A percentile compares a stretch with the other conserved stretches of the same genome.
Evolutionary conservation across 1,140 invertebrate genomes (phyloP).

Genomic region (Heliconius eleuchia): DNA sequence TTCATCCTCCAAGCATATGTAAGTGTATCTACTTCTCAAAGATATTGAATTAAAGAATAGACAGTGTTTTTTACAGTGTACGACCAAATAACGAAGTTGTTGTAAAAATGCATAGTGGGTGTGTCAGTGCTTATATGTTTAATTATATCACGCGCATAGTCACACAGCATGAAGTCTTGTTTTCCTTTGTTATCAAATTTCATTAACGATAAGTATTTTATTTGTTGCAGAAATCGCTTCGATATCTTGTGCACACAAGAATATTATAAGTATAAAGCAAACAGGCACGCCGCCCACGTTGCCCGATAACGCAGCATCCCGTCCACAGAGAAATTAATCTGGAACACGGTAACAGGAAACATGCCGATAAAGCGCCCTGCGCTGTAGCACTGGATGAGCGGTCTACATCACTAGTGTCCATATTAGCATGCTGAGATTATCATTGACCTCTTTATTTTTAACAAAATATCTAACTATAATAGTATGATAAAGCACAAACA

Average conservation of each 20-base stretch:
- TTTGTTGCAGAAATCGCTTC: conserved; percentile 76
- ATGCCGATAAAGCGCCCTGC: conserved; percentile 61
- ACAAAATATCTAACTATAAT: conserved; percentile 27
- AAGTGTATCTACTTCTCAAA: not conserved
- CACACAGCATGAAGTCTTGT: not conserved
- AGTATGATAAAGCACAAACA: conserved; percentile 19
- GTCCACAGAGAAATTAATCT: conserved; percentile 74
- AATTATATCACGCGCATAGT: not conserved
- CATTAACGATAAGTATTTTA: conserved; percentile 55
- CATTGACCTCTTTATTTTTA: conserved; percentile 34
- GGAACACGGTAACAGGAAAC: conserved; percentile 69
- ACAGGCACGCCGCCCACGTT: conserved; percentile 68
- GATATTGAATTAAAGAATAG: not conserved
- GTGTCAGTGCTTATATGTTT: not conserved
- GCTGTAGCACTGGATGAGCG: conserved; percentile 48
- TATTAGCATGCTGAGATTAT: conserved; percentile 59
- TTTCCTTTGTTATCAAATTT: conserved; percentile 43
- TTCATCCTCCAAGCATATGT: too few species aligned
- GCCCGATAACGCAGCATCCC: conserved; percentile 67
- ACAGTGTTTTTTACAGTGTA: not conserved
- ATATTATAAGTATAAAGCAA: conserved; percentile 73
- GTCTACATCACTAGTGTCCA: conserved; percentile 25
- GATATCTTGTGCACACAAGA: conserved; percentile 76
- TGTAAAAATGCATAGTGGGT: not conserved
- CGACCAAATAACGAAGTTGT: not conserved